phyloP scores from a whole-genome alignment of 2,797 vertebrate genomes.

The Premnoplex brunnescens region DNA sequence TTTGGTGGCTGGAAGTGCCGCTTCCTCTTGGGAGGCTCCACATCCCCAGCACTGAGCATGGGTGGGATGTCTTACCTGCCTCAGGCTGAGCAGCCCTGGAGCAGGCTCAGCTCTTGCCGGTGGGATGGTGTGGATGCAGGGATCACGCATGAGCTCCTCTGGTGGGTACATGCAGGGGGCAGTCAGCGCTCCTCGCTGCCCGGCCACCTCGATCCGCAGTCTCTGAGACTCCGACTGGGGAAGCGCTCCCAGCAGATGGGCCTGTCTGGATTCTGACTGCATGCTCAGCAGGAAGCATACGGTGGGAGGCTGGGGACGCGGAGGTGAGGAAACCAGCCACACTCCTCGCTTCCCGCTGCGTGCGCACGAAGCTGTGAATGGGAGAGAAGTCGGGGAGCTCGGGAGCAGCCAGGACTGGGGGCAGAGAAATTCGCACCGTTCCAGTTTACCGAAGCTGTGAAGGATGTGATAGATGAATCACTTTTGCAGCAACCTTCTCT shows the following conservation, averaged over 20 bases:
- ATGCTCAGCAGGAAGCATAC: background rate
- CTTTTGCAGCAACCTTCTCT: slow-evolving; percentile 32
- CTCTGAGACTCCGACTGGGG: fast-evolving
- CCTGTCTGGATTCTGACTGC: background rate
- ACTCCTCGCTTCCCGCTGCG: background rate
- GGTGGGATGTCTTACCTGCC: background rate
- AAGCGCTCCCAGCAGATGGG: background rate
- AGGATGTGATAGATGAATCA: slow-evolving; percentile 64
- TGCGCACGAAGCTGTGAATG: background rate
- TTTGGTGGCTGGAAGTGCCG: background rate
- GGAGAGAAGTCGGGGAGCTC: background rate
- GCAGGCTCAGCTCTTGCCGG: fast-evolving
- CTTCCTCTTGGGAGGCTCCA: background rate
- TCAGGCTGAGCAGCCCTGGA: background rate
- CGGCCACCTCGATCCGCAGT: background rate
- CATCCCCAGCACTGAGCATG: fast-evolving
- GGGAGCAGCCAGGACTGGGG: background rate
- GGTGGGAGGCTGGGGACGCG: background rate
- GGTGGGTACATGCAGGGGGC: fast-evolving
- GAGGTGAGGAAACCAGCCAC: background rate
- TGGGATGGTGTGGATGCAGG: background rate
- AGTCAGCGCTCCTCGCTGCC: background rate
- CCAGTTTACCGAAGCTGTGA: slow-evolving; percentile 39
- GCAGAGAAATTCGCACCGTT: background rate
- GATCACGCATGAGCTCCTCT: fast-evolving